Conservation (phyloP, 64 coral and sea anemone species). For the Montipora capricornis region DNA sequence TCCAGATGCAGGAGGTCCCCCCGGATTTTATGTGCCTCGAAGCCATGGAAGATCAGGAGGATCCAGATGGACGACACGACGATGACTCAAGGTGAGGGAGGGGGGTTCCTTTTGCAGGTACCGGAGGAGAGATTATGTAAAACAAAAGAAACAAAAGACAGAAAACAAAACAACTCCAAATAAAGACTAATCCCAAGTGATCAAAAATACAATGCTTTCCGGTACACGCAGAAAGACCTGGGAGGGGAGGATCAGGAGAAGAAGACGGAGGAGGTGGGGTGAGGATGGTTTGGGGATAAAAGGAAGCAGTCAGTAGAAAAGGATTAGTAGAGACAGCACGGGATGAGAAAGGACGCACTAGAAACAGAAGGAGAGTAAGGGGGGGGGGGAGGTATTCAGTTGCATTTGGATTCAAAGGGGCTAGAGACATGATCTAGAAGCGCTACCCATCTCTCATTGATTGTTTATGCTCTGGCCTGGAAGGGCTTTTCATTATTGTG, state of each 20-base stretch:
- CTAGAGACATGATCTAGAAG: not conserved
- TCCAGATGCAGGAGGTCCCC: conserved; percentile 95
- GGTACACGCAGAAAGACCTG: no score
- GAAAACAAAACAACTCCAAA: no score
- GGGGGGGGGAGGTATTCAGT: not conserved
- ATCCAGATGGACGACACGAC: conserved; percentile 66
- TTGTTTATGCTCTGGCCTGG: no score
- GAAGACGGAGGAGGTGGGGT: no score
- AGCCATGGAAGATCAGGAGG: conserved; percentile 75
- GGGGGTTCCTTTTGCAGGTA: not conserved
- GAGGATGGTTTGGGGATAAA: not conserved
- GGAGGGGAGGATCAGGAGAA: not conserved
- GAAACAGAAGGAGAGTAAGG: not conserved
- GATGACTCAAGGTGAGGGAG: conserved; percentile 74
- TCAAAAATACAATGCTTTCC: no score
- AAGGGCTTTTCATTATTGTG: no score
- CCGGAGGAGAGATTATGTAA: no score
- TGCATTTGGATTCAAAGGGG: not conserved
- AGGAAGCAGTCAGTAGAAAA: not conserved
- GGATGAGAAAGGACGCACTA: not conserved
- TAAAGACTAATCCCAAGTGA: no score
- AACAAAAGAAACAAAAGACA: no score
- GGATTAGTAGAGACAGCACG: not conserved
- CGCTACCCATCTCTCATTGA: no score
- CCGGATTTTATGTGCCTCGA: conserved; percentile 88